A percentile compares a stretch with the other conserved stretches of the same genome.
These are phyloP conservation scores for Gonioctena quinquepunctata DNA, from an alignment of 1,140 invertebrate genomes.

Conservation along the genomic window DNA sequence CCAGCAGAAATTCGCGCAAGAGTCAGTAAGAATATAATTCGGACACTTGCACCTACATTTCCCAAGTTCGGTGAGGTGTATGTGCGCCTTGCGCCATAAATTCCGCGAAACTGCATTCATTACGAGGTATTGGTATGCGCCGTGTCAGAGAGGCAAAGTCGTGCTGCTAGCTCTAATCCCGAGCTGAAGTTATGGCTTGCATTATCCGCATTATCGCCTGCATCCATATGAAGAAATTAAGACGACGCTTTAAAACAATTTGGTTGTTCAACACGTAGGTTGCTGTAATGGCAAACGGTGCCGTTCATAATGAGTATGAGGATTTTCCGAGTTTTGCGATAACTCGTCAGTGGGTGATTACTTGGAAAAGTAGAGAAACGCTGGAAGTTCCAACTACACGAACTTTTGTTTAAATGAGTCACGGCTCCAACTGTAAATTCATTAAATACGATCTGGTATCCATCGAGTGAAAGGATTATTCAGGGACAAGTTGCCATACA, in stretches of 20 bases:
- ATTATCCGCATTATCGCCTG: slow-evolving; percentile 22
- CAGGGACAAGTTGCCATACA: too few relatives aligned
- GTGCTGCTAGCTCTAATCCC: background rate
- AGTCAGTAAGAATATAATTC: too few relatives aligned
- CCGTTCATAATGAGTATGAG: slow-evolving; percentile 7
- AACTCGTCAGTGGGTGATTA: background rate
- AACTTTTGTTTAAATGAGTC: background rate
- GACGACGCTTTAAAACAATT: slow-evolving; percentile 22
- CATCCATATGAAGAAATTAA: slow-evolving; percentile 27
- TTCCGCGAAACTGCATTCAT: slow-evolving; percentile 1
- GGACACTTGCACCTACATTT: too few relatives aligned
- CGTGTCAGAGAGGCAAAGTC: background rate
- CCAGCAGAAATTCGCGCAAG: too few relatives aligned
- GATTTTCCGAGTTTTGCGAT: background rate
- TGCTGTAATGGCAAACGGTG: background rate
- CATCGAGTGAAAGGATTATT: too few relatives aligned
- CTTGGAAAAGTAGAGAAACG: background rate
- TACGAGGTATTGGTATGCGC: background rate
- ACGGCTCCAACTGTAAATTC: too few relatives aligned
- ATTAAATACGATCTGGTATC: too few relatives aligned
- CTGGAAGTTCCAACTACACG: background rate
- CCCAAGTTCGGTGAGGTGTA: background rate
- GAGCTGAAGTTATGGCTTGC: background rate
- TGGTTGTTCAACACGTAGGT: slow-evolving; percentile 17
- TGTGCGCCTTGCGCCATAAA: background rate